phyloP scores from a whole-genome alignment of 2,888 invertebrate species.

The Isotomurus palustris region DNA sequence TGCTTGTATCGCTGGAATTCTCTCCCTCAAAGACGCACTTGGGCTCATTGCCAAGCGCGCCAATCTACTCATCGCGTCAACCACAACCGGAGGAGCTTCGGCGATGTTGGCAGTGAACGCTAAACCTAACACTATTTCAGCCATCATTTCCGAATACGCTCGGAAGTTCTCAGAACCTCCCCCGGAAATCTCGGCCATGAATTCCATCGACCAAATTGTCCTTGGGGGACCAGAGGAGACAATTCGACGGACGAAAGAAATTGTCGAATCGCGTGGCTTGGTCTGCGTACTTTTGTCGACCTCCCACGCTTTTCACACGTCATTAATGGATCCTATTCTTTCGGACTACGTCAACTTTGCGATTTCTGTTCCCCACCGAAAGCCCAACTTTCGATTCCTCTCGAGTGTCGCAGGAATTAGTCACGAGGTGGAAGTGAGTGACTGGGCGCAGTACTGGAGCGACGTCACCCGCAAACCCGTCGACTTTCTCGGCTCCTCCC shows the following conservation, averaged over 20 bases:
- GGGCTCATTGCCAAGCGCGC: conserved; percentile 27
- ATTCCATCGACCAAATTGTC: conserved; percentile 34
- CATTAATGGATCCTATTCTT: conserved; percentile 29
- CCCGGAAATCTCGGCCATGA: conserved; percentile 32
- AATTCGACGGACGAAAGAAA: conserved; percentile 5
- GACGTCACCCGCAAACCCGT: conserved; percentile 25
- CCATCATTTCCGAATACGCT: too few relatives aligned
- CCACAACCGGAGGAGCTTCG: too few relatives aligned
- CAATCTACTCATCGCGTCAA: conserved; percentile 25
- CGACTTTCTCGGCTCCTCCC: conserved; percentile 18
- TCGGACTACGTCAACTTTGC: background rate
- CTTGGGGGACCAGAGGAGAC: conserved; percentile 16
- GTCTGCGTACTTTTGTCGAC: conserved; percentile 14
- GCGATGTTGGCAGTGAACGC: too few relatives aligned
- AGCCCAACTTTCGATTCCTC: conserved; percentile 19
- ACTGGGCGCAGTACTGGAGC: conserved; percentile 27
- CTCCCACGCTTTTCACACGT: conserved; percentile 32
- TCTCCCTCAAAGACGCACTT: conserved; percentile 26
- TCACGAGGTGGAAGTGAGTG: conserved; percentile 11
- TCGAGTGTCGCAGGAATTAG: conserved; percentile 22
- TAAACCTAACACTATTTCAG: too few relatives aligned
- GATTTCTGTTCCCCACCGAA: background rate
- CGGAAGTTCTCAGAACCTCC: too few relatives aligned
- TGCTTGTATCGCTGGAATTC: conserved; percentile 20
- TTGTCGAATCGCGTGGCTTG: conserved; percentile 6